Evolutionary conservation across 1,140 invertebrate genomes (phyloP).

Genomic region (Holotrichia oblita): DNA sequence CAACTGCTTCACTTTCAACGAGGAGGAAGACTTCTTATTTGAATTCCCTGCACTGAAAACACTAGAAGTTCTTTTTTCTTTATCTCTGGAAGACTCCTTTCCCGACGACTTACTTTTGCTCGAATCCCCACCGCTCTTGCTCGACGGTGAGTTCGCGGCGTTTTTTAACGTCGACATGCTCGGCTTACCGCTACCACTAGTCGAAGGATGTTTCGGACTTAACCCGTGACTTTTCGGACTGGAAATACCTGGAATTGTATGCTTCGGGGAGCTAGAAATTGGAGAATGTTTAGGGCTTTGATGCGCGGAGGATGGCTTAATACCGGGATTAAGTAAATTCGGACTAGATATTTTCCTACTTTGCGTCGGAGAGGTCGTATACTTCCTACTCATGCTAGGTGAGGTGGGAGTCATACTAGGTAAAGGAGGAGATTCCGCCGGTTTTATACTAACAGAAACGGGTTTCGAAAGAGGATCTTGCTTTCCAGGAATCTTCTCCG

Average conservation of each 20-base stretch:
- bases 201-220: constrained; percentile 78
- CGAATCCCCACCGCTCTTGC: constrained; percentile 53
- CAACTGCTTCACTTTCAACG: constrained; percentile 74
- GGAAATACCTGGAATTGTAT: constrained; percentile 46
- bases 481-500: constrained; percentile 79
- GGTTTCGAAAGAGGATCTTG: constrained; percentile 78
- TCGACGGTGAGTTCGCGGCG: constrained; percentile 71
- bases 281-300: constrained; percentile 80
- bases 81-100: constrained; percentile 67
- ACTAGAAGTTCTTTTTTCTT: constrained; percentile 60
- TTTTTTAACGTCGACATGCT: constrained; percentile 89
- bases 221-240: constrained; percentile 71
- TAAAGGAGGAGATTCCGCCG: constrained; percentile 71
- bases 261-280: constrained; percentile 73
- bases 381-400: constrained; percentile 72
- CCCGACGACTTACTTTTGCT: constrained; percentile 62
- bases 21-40: constrained; percentile 71
- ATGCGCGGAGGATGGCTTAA: constrained; percentile 68
- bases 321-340: constrained; percentile 64
- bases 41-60: constrained; percentile 66
- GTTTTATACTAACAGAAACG: constrained; percentile 78
- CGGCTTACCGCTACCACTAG: constrained; percentile 81
- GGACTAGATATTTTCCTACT: constrained; percentile 63
- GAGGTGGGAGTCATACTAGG: constrained; percentile 67
- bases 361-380: constrained; percentile 74